Percentiles rank a stretch among this genome's conserved stretches.
Evolutionary conservation across 2,888 invertebrate genomes (phyloP).

Genomic region (Apodemia hepburni): DNA sequence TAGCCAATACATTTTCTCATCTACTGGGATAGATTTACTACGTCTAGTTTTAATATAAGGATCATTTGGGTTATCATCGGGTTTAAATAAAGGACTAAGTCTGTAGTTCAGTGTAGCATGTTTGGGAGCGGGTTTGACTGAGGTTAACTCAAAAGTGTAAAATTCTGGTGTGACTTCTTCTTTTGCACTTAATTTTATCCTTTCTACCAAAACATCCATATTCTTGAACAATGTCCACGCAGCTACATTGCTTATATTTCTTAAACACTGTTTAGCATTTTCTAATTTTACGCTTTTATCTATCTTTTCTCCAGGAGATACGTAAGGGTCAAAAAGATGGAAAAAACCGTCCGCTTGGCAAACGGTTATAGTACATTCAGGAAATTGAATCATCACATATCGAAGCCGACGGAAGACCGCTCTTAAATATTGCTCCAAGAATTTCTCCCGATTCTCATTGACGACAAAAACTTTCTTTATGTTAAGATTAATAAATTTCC

Average conservation of each 20-base stretch:
- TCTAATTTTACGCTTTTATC: slow-evolving; percentile 22
- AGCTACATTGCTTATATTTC: slow-evolving; percentile 46
- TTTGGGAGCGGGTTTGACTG: slow-evolving; percentile 74
- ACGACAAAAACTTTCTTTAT: slow-evolving; percentile 76
- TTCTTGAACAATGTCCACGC: slow-evolving; percentile 70
- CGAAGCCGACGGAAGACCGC: slow-evolving; percentile 63
- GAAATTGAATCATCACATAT: slow-evolving; percentile 80
- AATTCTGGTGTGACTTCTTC: slow-evolving; percentile 56
- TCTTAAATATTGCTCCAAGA: slow-evolving; percentile 64
- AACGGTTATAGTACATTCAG: slow-evolving; percentile 77
- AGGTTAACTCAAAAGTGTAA: slow-evolving; percentile 79
- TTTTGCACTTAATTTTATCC: slow-evolving; percentile 47
- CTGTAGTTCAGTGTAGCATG: slow-evolving; percentile 62
- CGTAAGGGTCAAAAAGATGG: slow-evolving; percentile 83
- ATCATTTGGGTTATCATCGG: slow-evolving; percentile 60
- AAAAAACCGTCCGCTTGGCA: slow-evolving; percentile 76
- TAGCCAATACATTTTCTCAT: slow-evolving; percentile 74
- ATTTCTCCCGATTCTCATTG: slow-evolving; percentile 64
- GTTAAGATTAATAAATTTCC: slow-evolving; percentile 82
- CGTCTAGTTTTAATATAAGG: slow-evolving; percentile 53
- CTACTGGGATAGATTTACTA: slow-evolving; percentile 48
- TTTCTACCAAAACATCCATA: slow-evolving; percentile 49
- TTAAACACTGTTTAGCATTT: slow-evolving; percentile 25
- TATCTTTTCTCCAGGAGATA: slow-evolving; percentile 47
- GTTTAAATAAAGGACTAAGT: slow-evolving; percentile 63